Evolutionary conservation across 2,797 vertebrate genomes (phyloP), one percentile per base, ranked within the genome.

Genomic region (Schizopygopsis malacanthus): DNA sequence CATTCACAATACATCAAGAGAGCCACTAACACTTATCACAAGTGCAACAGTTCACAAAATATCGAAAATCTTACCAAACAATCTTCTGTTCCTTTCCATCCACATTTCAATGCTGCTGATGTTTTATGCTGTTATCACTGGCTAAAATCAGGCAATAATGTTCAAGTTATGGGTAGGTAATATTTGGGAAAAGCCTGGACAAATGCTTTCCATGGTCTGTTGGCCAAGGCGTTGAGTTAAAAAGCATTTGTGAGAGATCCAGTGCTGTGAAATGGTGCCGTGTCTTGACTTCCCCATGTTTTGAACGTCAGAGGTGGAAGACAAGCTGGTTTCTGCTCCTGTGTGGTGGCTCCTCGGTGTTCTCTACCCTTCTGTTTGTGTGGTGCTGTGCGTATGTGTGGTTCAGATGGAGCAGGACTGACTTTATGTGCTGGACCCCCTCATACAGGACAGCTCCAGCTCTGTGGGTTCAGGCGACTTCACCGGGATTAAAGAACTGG

Each of bases 391-490:
- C 0, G 72, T 50, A 10, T 63, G 50, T 79, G 33, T 80, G 79
- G 33, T 50, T 47, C 59, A 20, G 54, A 79, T 77, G 25, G 33
- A 11, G 41, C 52, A 65, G 15, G 5, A 56, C 61, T 85, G 76
- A 86, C 6, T 87, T 37, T 79, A 22, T 83, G 20, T 85, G 33
- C 13, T 70, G 52, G 47, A 18, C 54, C 47, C 47, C 0, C 50
- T 20, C 28, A 5, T 63, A 89, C 92, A 99, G 98, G 98, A 99
- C 75, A 97, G 97, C 86, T 96, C 96, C 8, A 96, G 97, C 89
- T 97, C 97, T 0, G 95, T 98, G 61, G 98, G 97, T 47, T 97
- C 98, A 0, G 98, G 97, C n/a, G 98, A 99, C 87, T 98, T 99
- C 86, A 97, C 96, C 1, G 98, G 98, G 0, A 97, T 99, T 89